These are phyloP conservation scores for Lasioglossum villosulum DNA, from an alignment of 2,888 invertebrate genomes.

Conservation along the genomic window DNA sequence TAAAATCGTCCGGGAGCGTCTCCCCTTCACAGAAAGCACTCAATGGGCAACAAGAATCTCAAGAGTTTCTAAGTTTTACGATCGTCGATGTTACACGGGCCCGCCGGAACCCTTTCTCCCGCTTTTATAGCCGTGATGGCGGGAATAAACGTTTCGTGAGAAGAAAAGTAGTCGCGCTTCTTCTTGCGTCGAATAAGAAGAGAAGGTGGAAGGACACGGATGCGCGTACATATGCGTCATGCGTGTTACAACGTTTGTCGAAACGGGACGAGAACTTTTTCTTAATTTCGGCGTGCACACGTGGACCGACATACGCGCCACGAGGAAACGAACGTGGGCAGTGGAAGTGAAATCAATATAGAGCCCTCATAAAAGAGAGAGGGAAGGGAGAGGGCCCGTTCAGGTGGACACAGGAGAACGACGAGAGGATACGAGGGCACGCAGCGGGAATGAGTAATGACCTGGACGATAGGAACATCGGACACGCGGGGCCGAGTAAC, in stretches of 20 bases:
- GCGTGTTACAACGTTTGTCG: slow-evolving; percentile 41
- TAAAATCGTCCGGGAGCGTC: slow-evolving; percentile 11
- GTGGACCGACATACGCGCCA: not conserved
- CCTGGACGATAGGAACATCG: slow-evolving; percentile 60
- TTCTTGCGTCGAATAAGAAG: not conserved
- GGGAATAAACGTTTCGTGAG: slow-evolving; percentile 27
- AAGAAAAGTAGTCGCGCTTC: not conserved
- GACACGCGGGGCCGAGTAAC: slow-evolving; percentile 54
- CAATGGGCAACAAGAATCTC: slow-evolving; percentile 15
- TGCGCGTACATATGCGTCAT: too few relatives aligned
- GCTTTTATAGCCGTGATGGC: slow-evolving; percentile 8
- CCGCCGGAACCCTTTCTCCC: slow-evolving; percentile 28
- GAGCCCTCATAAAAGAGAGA: slow-evolving; percentile 29
- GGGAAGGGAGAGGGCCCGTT: not conserved
- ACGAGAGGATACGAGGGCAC: slow-evolving; percentile 43
- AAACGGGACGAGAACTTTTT: slow-evolving; percentile 18
- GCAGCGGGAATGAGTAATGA: slow-evolving; percentile 52
- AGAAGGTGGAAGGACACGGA: not conserved
- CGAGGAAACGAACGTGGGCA: slow-evolving; percentile 54
- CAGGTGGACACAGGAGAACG: not conserved
- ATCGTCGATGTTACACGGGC: not conserved
- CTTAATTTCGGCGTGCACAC: slow-evolving; percentile 37
- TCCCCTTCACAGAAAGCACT: not conserved
- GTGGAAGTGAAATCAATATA: slow-evolving; percentile 57
- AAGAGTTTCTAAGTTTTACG: slow-evolving; percentile 52